phyloP scores from a whole-genome alignment of 2,888 invertebrate species.

The Conops quadrifasciatus region DNA sequence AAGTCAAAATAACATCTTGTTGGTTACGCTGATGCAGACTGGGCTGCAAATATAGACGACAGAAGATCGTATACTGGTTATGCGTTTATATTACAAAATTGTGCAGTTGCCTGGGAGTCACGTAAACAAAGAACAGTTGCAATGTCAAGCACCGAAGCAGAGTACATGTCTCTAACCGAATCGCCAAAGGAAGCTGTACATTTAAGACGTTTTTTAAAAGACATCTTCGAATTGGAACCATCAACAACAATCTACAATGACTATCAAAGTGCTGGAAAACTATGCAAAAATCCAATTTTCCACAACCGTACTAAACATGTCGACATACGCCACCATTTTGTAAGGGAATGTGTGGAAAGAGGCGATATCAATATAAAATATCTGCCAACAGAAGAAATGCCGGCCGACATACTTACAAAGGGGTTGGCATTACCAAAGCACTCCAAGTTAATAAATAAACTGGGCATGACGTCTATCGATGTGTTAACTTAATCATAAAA shows the following conservation, averaged over 20 bases:
- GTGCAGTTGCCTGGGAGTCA: constrained; percentile 28
- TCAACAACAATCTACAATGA: constrained; percentile 15
- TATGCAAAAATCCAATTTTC: constrained; percentile 10
- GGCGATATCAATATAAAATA: constrained; percentile 30
- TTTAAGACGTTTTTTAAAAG: constrained; percentile 29
- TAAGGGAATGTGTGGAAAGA: constrained; percentile 30
- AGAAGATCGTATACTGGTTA: constrained; percentile 34
- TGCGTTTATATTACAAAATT: constrained; percentile 38
- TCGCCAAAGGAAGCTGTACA: constrained; percentile 37
- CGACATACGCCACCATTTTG: constrained; percentile 24
- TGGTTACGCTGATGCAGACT: constrained; percentile 34
- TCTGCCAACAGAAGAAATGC: constrained; percentile 25
- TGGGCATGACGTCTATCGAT: too few relatives aligned
- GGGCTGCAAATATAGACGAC: constrained; percentile 40
- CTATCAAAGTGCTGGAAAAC: constrained; percentile 20
- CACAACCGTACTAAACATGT: constrained; percentile 27
- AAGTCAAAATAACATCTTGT: too few relatives aligned
- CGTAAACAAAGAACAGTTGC: constrained; percentile 36
- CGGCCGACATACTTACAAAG: constrained; percentile 16
- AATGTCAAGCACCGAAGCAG: constrained; percentile 40
- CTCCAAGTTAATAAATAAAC: constrained; percentile 2
- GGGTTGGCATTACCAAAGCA: not conserved
- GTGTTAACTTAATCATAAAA: not conserved
- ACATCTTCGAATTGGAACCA: constrained; percentile 1
- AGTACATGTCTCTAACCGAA: constrained; percentile 35